Base-by-base conservation (phyloP, 2,888 invertebrate genomes). In the Altica lythri region DNA sequence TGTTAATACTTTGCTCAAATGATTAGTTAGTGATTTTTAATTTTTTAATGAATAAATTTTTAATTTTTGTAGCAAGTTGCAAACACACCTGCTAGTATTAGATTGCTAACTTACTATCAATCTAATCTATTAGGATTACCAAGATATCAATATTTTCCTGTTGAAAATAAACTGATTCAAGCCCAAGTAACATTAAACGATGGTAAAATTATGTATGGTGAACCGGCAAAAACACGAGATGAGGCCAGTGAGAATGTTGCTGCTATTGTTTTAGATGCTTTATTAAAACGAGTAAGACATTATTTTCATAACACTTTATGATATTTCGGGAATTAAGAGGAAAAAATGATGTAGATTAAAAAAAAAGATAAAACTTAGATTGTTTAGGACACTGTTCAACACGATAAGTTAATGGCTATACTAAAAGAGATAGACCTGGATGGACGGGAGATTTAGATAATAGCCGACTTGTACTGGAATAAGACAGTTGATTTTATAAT, bases 211-310 rank as follows among this genome's bases (percentile, higher is more conserved):
- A 78, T 80, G 53, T 70, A 73, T 25, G 81, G 83, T 5, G 76
- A 78, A 3, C 69, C 75, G 19, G 77, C 77, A n/a, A 42, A 61
- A 2, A 76, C 71, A 17, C 75, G 75, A 48, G 78, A 78, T 44
- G 76, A 79, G 56, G 84, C 80, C 1, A 75, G 77, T 3, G 80
- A 80, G 59, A 76, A 68, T 57, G 79, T 75, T 1, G 80, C 80
- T 0, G 68, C 68, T 12, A 71, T 73, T 52, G 76, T 69, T 9
- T 61, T 78, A 14, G 50, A 64, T 14, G 48, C 62, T n/a, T 56
- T 73, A 37, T 55, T 65, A 44, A 63, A 61, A 52, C 63, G 63
- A 45, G 65, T 65, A 53, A 55, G 30, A n/a, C n/a, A n/a, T n/a
- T n/a, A n/a, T n/a, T n/a, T n/a, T n/a, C n/a, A n/a, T n/a, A n/a